Evolutionary conservation across 2,113 vertebrate genomes (phyloP).

Genomic region (Crypturellus undulatus): DNA sequence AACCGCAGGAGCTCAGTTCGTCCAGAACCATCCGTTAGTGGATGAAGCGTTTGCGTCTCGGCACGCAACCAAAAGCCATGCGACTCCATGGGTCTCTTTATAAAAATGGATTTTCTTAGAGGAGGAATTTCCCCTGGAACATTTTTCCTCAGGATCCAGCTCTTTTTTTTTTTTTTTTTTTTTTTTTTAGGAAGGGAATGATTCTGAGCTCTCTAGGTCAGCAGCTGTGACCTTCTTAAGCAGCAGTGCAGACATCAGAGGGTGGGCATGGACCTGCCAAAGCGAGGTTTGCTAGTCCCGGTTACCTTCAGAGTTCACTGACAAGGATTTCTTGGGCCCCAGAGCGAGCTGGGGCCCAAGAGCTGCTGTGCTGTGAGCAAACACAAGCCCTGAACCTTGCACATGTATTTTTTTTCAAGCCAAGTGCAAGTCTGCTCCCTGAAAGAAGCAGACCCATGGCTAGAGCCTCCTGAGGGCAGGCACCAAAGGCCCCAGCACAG

Average conservation of each 20-base stretch:
- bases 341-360: not conserved
- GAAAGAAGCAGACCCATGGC: not conserved
- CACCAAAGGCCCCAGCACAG: not conserved
- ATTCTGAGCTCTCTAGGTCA: accelerated
- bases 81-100: not conserved
- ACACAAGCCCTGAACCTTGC: not conserved
- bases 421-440: accelerated
- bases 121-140: not conserved
- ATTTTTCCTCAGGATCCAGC: not conserved
- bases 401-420: not conserved
- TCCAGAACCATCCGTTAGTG: not conserved
- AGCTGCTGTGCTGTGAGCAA: not conserved
- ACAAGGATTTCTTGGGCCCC: not conserved
- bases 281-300: not conserved
- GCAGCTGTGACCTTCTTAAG: not conserved
- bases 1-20: not conserved
- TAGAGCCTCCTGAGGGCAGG: not conserved
- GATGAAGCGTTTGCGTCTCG: conserved; percentile 36
- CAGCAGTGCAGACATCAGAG: not conserved
- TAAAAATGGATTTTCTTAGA: not conserved
- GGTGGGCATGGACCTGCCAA: not conserved
- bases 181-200: not conserved
- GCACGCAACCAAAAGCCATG: not conserved
- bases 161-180: not conserved
- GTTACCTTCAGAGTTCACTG: not conserved